Conservation (phyloP, 2,113 vertebrate species). For the Heliornis fulica region DNA sequence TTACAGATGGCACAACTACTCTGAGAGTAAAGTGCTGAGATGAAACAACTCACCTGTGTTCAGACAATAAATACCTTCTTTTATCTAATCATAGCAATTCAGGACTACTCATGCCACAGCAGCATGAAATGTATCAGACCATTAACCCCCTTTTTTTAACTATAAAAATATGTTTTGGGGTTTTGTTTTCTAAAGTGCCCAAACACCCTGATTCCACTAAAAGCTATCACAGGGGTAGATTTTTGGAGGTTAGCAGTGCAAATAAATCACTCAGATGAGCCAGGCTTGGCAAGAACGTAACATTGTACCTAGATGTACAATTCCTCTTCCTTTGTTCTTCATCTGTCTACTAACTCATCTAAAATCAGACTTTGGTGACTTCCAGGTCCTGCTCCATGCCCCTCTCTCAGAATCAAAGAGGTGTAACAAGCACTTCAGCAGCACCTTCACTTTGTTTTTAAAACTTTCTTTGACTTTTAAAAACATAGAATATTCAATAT, state of each 20-base stretch:
- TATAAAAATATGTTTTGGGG: background rate
- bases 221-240: background rate
- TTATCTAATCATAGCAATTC: background rate
- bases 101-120: background rate
- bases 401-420: background rate
- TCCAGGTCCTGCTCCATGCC: background rate
- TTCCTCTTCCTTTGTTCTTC: background rate
- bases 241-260: background rate
- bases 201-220: background rate
- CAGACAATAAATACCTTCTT: background rate
- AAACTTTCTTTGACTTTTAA: background rate
- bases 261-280: background rate
- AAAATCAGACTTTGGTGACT: background rate
- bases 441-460: too few relatives aligned
- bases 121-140: background rate
- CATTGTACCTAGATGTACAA: background rate
- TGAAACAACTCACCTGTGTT: background rate
- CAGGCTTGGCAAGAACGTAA: background rate
- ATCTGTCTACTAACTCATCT: background rate
- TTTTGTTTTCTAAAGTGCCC: background rate
- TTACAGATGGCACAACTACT: background rate
- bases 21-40: background rate
- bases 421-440: background rate
- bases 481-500: background rate
- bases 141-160: background rate